phyloP scores from a whole-genome alignment of 2,888 invertebrate genomes.

The Baronia brevicornis region DNA sequence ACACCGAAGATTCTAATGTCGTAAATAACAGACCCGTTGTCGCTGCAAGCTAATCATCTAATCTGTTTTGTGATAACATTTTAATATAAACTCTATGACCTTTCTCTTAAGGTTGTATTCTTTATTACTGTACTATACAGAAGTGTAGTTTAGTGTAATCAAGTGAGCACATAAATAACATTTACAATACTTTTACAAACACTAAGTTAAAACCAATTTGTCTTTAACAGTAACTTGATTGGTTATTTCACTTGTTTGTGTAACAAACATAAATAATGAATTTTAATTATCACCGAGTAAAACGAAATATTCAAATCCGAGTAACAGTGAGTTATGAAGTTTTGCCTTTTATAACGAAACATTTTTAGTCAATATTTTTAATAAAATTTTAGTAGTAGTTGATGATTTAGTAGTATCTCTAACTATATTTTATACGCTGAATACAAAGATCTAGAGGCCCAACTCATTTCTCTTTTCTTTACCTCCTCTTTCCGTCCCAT shows the following conservation, averaged over 20 bases:
- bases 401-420: conserved; percentile 18
- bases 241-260: conserved; percentile 6
- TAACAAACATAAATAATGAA: conserved; percentile 1
- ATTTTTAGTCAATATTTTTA: too few species aligned
- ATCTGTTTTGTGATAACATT: conserved; percentile 3
- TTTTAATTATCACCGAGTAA: conserved; percentile 5
- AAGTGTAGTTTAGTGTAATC: conserved; percentile 8
- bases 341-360: conserved; percentile 12
- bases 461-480: too few species aligned
- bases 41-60: conserved; percentile 7
- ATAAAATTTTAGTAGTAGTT: too few species aligned
- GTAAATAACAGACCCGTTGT: conserved; percentile 22
- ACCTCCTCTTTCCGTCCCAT: too few species aligned
- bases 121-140: background rate
- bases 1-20: conserved; percentile 18
- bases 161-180: conserved; percentile 8
- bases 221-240: conserved; percentile 7
- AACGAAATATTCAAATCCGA: too few species aligned
- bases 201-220: conserved; percentile 3
- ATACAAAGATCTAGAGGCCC: too few species aligned
- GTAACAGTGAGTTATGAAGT: conserved; percentile 4
- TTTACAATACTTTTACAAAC: conserved; percentile 13
- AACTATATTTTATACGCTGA: too few species aligned
- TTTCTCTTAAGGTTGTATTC: conserved; percentile 9
- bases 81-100: background rate